Evolutionary conservation across 2,113 vertebrate species (phyloP).

Genomic region (Tichodroma muraria): DNA sequence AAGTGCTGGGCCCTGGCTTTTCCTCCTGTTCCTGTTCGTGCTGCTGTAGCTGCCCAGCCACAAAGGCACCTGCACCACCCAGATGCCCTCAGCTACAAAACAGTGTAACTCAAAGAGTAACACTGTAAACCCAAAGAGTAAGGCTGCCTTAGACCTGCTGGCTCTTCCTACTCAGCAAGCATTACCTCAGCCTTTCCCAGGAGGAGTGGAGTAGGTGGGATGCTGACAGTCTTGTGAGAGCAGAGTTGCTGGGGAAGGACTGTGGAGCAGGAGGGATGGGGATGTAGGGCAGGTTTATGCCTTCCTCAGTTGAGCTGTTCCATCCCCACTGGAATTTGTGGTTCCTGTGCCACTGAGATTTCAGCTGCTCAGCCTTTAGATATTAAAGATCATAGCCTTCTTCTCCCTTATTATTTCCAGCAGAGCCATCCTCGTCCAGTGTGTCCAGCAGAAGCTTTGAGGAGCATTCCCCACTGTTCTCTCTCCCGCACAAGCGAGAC

Average conservation of each 20-base stretch:
- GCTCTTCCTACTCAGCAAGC: not conserved
- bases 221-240: not conserved
- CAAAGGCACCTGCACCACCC: not conserved
- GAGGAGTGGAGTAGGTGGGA: not conserved
- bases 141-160: not conserved
- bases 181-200: not conserved
- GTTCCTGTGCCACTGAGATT: not conserved
- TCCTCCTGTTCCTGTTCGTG: rapidly evolving
- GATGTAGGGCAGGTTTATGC: not conserved
- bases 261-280: not conserved
- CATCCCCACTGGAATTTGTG: not conserved
- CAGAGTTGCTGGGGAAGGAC: not conserved
- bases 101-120: not conserved
- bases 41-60: not conserved
- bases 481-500: constrained; percentile 51
- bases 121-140: not conserved
- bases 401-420: not conserved
- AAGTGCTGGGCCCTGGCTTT: not conserved
- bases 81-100: not conserved
- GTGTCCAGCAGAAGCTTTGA: constrained; percentile 54
- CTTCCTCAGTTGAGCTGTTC: not conserved
- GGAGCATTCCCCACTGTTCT: constrained; percentile 68
- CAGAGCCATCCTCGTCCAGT: not conserved
- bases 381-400: not conserved
- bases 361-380: not conserved